Evolutionary conservation across 2,113 vertebrate genomes (phyloP), one percentile per base, ranked within the genome.

Genomic region (Bubo bubo): DNA sequence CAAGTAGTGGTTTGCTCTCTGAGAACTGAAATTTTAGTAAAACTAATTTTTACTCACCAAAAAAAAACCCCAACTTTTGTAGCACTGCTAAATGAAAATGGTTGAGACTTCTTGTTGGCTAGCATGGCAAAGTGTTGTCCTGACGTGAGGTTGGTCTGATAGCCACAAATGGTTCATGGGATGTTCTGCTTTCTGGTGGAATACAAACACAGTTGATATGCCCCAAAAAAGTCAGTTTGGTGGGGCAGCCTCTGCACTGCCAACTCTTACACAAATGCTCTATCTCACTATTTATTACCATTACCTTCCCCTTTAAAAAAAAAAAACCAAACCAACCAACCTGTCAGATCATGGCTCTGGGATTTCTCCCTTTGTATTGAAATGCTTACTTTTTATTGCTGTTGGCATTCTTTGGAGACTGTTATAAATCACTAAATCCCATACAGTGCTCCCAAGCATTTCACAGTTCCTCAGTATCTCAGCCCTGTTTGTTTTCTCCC

Each of bases 141-240:
- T 74, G 58, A 0, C 2, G 2, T 10, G 37, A 39, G 11, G 7
- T 12, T 43, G 64, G 39, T 32, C 30, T 11, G 11, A 16, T 23
- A 10, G 4, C 35, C 70, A 43, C 56, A 23, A 92, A 18, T 0
- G 1, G 39, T 5, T 52, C 71, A 5, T 0, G 0, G 73, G 39
- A 4, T 60, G n/a, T 34, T 32, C 49, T 39, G 35, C 70, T 32
- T 49, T 39, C 50, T 23, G 35, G n/a, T 13, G 35, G 10, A 22
- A 26, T 7, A 19, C 50, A 71, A 45, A 66, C 15, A 21, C 0
- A 0, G 32, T 3, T 49, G 32, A 6, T 50, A 4, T 0, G 1
- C 17, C 28, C 32, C 6, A 1, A 30, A 53, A 58, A 19, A 0
- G 9, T 41, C 8, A 12, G 7, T 49, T 50, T 0, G 0, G 2